Conservation (phyloP, 92 coral and sea anemone species). For the Heliopora coerulea region DNA sequence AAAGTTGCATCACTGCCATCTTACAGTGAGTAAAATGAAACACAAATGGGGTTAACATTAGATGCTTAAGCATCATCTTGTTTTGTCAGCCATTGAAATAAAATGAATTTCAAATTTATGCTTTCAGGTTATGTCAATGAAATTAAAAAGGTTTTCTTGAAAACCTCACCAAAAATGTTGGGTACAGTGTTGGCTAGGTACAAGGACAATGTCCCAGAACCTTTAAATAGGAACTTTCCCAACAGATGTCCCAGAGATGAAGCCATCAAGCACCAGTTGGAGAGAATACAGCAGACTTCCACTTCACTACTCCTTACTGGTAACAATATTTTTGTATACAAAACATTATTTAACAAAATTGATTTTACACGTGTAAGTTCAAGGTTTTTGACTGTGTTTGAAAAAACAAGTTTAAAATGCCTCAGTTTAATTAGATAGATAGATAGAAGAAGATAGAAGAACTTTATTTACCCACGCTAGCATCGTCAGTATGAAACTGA, state of each 20-base stretch:
- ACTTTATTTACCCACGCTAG: too few relatives aligned
- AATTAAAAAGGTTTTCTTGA: slow-evolving; percentile 40
- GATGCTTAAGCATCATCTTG: too few relatives aligned
- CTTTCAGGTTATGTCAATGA: slow-evolving; percentile 49
- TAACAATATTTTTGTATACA: background rate
- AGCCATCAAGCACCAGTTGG: slow-evolving; percentile 7
- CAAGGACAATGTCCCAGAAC: slow-evolving; percentile 49
- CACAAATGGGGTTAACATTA: too few relatives aligned
- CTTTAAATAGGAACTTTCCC: slow-evolving; percentile 50
- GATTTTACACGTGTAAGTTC: background rate
- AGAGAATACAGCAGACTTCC: slow-evolving; percentile 14
- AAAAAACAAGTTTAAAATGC: background rate
- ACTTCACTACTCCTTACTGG: slow-evolving; percentile 44
- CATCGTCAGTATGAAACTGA: too few relatives aligned
- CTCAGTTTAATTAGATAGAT: too few relatives aligned
- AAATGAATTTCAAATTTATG: background rate
- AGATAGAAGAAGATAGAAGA: too few relatives aligned
- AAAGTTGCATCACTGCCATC: slow-evolving; percentile 1
- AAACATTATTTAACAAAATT: too few relatives aligned
- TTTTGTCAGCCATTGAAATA: too few relatives aligned
- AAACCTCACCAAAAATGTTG: slow-evolving; percentile 29
- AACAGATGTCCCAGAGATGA: slow-evolving; percentile 48
- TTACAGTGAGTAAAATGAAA: background rate
- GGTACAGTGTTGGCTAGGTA: slow-evolving; percentile 33
- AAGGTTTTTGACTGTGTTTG: background rate